A percentile compares a stretch with the other conserved stretches of the same genome.
Evolutionary conservation across 2,797 vertebrate species (phyloP).

Genomic region (Lacerta viridis): DNA sequence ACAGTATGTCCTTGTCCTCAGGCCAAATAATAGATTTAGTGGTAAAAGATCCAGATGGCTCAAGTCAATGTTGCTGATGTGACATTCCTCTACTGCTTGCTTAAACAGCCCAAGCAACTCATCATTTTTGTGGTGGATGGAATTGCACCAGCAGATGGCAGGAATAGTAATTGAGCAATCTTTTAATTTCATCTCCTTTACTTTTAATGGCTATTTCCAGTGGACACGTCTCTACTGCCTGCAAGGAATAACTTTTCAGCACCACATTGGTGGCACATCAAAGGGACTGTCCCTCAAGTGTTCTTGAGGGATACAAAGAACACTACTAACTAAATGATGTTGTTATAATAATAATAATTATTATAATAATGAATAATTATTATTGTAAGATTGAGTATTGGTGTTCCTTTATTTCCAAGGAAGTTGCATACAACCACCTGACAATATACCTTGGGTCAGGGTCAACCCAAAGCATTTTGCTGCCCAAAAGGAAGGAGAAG

Average conservation of each 20-base stretch:
- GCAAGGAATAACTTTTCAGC: neutral
- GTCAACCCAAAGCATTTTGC: too few relatives aligned
- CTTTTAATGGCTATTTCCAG: neutral
- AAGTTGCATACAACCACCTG: neutral
- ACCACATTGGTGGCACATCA: neutral
- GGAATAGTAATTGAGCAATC: neutral
- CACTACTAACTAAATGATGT: too few relatives aligned
- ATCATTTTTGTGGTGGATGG: neutral
- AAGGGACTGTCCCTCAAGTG: neutral
- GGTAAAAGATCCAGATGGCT: conserved; percentile 9
- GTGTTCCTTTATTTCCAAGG: neutral
- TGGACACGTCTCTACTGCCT: neutral
- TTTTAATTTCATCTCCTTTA: neutral
- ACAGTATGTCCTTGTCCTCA: neutral
- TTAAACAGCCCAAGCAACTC: neutral
- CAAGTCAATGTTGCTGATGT: neutral
- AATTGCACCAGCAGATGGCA: conserved; percentile 14
- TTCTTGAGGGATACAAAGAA: neutral
- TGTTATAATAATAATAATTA: too few relatives aligned
- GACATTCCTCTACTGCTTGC: neutral
- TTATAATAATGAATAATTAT: too few relatives aligned
- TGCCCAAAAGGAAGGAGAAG: too few relatives aligned
- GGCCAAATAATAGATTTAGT: neutral
- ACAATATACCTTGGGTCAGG: too few relatives aligned
- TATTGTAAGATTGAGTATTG: neutral